Conservation (phyloP, 2,888 invertebrate species). For the Lymantria monacha region DNA sequence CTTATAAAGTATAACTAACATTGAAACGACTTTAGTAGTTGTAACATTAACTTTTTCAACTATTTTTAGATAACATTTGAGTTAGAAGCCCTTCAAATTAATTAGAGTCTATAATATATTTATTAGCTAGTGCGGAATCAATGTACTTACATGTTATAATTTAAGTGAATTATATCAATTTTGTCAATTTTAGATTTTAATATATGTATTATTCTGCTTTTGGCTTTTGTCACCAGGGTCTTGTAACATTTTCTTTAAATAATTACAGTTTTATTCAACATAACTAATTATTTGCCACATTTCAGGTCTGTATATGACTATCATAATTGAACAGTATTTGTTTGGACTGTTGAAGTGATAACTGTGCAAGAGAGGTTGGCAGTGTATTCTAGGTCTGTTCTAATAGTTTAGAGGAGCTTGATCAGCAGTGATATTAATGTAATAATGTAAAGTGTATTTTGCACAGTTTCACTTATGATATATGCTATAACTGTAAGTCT, state of each 20-base stretch:
- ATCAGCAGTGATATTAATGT: conserved; percentile 70
- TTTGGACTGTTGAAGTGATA: conserved; percentile 48
- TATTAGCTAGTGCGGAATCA: conserved; percentile 42
- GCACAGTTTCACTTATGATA: conserved; percentile 70
- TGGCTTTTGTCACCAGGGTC: conserved; percentile 43
- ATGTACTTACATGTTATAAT: conserved; percentile 57
- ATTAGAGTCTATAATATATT: conserved; percentile 22
- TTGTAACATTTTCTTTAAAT: conserved; percentile 26
- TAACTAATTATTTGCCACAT: conserved; percentile 31
- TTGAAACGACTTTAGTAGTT: conserved; percentile 45
- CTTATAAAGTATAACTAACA: conserved; percentile 37
- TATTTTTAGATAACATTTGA: conserved; percentile 44
- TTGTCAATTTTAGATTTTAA: conserved; percentile 81
- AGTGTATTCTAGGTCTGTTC: conserved; percentile 43
- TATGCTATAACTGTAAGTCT: conserved; percentile 62
- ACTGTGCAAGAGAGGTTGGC: conserved; percentile 68
- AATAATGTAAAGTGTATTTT: conserved; percentile 57
- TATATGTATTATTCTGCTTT: conserved; percentile 59
- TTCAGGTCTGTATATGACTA: conserved; percentile 37
- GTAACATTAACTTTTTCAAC: conserved; percentile 40
- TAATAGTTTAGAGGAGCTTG: conserved; percentile 60
- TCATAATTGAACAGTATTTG: conserved; percentile 32
- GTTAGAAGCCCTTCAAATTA: conserved; percentile 45
- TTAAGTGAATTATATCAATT: conserved; percentile 81
- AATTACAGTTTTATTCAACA: conserved; percentile 22